These are phyloP conservation scores for Phyto melanocephala DNA, from an alignment of 2,888 invertebrate genomes.

Conservation along the genomic window DNA sequence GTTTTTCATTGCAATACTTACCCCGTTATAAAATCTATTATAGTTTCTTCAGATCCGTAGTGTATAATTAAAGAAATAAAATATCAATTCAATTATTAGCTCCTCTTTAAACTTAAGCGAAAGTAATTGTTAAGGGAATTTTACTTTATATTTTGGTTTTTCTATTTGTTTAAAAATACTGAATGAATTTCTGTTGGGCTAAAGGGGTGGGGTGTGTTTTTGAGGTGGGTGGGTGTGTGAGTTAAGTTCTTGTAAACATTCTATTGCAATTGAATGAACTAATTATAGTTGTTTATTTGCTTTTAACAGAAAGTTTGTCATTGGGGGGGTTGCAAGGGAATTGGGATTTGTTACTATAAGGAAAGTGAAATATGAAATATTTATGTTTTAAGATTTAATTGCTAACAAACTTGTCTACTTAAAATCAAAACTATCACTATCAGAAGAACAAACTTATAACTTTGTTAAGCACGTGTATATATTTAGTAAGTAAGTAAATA, in stretches of 20 bases:
- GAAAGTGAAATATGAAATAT: too few relatives aligned
- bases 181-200: background rate
- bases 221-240: background rate
- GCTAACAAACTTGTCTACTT: too few relatives aligned
- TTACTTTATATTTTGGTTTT: background rate
- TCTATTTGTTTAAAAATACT: background rate
- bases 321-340: too few relatives aligned
- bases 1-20: background rate
- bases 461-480: too few relatives aligned
- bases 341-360: background rate
- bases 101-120: background rate
- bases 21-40: background rate
- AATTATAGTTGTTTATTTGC: background rate
- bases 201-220: background rate
- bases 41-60: background rate
- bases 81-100: background rate
- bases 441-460: too few relatives aligned
- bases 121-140: background rate
- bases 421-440: too few relatives aligned
- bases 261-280: constrained; percentile 3
- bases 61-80: constrained; percentile 22
- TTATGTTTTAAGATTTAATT: too few relatives aligned
- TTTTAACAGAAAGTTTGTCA: background rate
- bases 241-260: background rate
- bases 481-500: too few relatives aligned